These are phyloP conservation scores for Arrhopalites spinosus DNA, from an alignment of 2,888 invertebrate species.

Conservation along the genomic window DNA sequence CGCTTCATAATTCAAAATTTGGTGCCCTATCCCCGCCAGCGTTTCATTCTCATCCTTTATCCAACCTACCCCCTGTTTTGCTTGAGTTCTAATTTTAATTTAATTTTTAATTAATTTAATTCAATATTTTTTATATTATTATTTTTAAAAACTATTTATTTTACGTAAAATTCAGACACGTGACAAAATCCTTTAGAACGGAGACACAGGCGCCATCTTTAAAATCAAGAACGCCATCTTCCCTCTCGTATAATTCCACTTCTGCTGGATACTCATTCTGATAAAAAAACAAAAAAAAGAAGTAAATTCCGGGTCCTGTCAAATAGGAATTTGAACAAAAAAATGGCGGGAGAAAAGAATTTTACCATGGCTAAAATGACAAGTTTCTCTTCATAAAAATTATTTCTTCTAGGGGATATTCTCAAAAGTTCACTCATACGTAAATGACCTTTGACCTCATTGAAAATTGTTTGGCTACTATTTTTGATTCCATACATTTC, in stretches of 20 bases:
- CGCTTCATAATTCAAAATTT: constrained; percentile 12
- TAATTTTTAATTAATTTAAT: not conserved
- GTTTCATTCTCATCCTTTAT: not conserved
- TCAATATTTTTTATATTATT: not conserved
- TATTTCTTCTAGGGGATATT: constrained; percentile 5
- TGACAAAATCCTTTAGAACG: too few species aligned
- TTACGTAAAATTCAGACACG: not conserved
- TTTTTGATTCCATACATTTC: constrained; percentile 17
- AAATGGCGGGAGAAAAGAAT: too few species aligned
- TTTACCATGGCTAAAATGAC: not conserved
- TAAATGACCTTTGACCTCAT: too few species aligned
- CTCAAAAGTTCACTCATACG: constrained; percentile 16
- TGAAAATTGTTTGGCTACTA: not conserved
- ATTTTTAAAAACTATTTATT: not conserved
- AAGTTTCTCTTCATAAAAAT: not conserved
- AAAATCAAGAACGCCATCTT: too few species aligned
- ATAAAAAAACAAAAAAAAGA: too few species aligned
- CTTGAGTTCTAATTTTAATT: not conserved
- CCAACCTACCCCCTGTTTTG: not conserved
- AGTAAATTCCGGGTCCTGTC: not conserved
- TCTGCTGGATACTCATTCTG: not conserved
- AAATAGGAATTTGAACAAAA: too few species aligned
- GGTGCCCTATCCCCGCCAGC: constrained; percentile 17
- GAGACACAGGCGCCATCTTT: too few species aligned
- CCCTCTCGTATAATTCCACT: too few species aligned